phyloP scores from a whole-genome alignment of 2,888 invertebrate genomes.

The Nesidiocoris tenuis region DNA sequence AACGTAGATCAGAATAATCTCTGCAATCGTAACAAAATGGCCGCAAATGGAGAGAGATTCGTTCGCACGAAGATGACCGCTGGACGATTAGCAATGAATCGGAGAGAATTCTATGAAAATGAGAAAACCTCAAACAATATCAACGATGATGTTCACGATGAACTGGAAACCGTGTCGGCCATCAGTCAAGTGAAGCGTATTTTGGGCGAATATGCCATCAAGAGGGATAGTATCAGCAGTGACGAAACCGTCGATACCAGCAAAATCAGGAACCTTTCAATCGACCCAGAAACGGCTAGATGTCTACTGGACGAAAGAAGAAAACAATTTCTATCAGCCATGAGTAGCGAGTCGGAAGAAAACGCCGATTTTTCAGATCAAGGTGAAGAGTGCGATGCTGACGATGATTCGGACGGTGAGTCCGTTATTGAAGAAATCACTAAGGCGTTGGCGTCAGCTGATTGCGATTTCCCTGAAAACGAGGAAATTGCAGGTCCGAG shows the following conservation, averaged over 20 bases:
- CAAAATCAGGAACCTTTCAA: neutral
- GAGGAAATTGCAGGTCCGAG: neutral
- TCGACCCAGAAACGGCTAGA: neutral
- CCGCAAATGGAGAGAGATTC: neutral
- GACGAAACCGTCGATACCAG: neutral
- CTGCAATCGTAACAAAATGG: neutral
- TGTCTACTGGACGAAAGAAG: neutral
- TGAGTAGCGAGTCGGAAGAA: neutral
- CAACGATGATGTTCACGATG: neutral
- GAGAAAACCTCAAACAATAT: neutral
- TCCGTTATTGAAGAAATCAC: slow-evolving; percentile 23
- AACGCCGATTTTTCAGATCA: neutral
- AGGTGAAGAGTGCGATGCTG: neutral
- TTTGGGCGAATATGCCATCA: slow-evolving; percentile 7
- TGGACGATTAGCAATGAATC: neutral
- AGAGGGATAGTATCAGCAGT: slow-evolving; percentile 4
- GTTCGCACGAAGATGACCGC: slow-evolving; percentile 12
- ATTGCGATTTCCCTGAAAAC: neutral
- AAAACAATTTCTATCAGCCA: neutral
- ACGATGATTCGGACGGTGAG: slow-evolving; percentile 4
- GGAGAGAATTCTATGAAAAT: slow-evolving; percentile 13
- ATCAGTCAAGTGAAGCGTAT: slow-evolving; percentile 14
- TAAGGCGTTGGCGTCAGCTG: slow-evolving; percentile 4
- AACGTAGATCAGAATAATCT: neutral
- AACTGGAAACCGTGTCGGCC: slow-evolving; percentile 4